Percentiles rank a stretch among this genome's conserved stretches.
These are phyloP conservation scores for Enteromius unitaeniatus DNA, from an alignment of 2,797 vertebrate genomes.

Conservation along the genomic window DNA sequence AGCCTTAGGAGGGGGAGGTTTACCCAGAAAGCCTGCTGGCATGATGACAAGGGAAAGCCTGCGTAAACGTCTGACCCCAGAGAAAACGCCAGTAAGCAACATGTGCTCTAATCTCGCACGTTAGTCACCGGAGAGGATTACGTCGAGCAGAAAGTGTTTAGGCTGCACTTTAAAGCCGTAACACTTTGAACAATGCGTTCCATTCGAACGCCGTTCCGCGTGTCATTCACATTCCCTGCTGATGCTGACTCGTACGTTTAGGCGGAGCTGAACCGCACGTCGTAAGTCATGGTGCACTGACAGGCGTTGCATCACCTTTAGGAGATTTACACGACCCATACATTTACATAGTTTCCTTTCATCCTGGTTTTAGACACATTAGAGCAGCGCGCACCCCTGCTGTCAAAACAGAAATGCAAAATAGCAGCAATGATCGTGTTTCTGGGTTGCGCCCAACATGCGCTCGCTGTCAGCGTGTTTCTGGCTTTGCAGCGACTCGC, in stretches of 20 bases:
- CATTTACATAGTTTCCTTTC: neutral
- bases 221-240: constrained; percentile 8
- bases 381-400: neutral
- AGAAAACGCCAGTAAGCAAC: constrained; percentile 40
- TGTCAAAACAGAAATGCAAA: constrained; percentile 29
- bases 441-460: constrained; percentile 15
- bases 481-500: constrained; percentile 38
- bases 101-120: constrained; percentile 33
- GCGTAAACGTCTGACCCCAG: constrained; percentile 34
- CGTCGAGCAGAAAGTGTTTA: constrained; percentile 19
- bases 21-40: constrained; percentile 42
- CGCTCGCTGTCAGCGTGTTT: constrained; percentile 21
- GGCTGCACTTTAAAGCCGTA: constrained; percentile 39
- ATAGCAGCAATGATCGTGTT: neutral
- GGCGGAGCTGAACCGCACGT: constrained; percentile 47
- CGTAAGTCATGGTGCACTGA: constrained; percentile 47
- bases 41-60: constrained; percentile 46
- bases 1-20: constrained; percentile 50
- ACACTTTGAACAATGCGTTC: constrained; percentile 45
- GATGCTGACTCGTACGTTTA: constrained; percentile 50
- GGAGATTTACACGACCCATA: constrained; percentile 34
- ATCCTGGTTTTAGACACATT: neutral
- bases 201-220: constrained; percentile 12
- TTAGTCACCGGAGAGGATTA: constrained; percentile 48
- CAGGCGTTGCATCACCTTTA: constrained; percentile 25